Base-by-base conservation (phyloP, 1,140 invertebrate genomes). In the Trachymyrmex septentrionalis region DNA sequence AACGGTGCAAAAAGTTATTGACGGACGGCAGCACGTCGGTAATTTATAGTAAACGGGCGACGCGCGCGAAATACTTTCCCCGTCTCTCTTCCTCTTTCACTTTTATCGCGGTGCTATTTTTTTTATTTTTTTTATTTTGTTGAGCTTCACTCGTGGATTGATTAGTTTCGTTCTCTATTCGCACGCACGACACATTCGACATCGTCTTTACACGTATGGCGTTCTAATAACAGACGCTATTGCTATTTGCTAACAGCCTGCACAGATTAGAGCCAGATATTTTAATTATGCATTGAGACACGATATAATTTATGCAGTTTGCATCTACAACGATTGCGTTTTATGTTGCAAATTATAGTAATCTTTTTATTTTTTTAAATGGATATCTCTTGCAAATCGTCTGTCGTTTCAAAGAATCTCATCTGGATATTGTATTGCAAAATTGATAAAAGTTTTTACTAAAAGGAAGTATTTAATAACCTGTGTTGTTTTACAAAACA, bases 131-230 rank as follows among this genome's bases (percentile, higher is more conserved):
- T 86, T 57, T 59, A 44, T 63, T 73, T 75, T 91, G 86, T 88
- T 75, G 1, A 64, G 50, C 16, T 48, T 7, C 53, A 14, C 34
- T 59, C 30, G 78, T 64, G 75, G 64, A 86, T 87, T 78, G 86
- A 91, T 91, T 91, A 77, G 87, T 86, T 91, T 91, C 86, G 90
- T 91, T 91, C 61, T 53, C 24, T n/a, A 34, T 64, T 53, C 67
- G 87, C 88, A 91, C 88, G 78, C 73, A 12, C 53, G 19, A 16
- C 63, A 16, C 77, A 61, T 69, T 59, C 53, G n/a, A n/a, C n/a
- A n/a, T n/a, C n/a, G 38, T 16, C 24, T 61, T n/a, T 55, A 12
- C 48, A 61, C 69, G 14, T 12, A 61, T 50, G 55, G 21, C 69
- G 19, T 21, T 34, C 55, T 50, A 75, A 84, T 57, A 38, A 30